Evolutionary conservation across 2,113 vertebrate genomes (phyloP), one percentile per base, ranked within the genome.

Genomic region (Dasyornis broadbenti): DNA sequence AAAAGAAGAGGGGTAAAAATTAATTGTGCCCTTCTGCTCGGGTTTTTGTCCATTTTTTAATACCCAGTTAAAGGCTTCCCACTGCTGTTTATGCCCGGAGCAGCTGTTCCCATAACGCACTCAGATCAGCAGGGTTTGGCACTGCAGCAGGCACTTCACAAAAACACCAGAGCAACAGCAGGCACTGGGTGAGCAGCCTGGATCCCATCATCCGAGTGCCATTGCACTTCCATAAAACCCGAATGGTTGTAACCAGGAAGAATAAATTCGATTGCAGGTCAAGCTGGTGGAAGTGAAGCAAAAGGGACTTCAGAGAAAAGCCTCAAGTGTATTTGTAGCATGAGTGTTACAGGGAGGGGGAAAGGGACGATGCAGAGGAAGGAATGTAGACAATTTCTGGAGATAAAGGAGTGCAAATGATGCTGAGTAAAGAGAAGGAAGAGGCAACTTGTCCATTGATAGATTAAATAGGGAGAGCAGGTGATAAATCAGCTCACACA

Each of bases 31-130:
- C 26, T 91, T 95, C 64, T 81, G 64, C 24, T 75, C 2, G 0
- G 27, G 39, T 35, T 86, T 87, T 90, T 90, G 56, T 44, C 53
- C 65, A 64, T 88, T 86, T 95, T 89, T 92, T 70, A 87, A 92
- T 82, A 87, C 75, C 42, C 31, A 53, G 86, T 89, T 92, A 92
- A 94, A 88, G 70, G 60, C 89, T 86, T 92, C 82, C 66, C 39
- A 80, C 91, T 94, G 93, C 33, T 88, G 73, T 77, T 92, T 79
- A n/a, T 65, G 82, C 81, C 59, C 82, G 60, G 64, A 44, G 92
- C 89, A 96, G 95, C 90, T 94, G 91, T 89, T 95, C 95, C 91
- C 83, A 71, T 31, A 47, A 68, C 60, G 70, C 76, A 5, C 60
- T 92, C 66, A 80, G 24, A 88, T 20, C 89, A 86, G 82, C 86